A percentile compares a stretch with the other conserved stretches of the same genome.
These are phyloP conservation scores for Gouania willdenowi DNA, from an alignment of 2,797 vertebrate genomes.

Conservation along the genomic window DNA sequence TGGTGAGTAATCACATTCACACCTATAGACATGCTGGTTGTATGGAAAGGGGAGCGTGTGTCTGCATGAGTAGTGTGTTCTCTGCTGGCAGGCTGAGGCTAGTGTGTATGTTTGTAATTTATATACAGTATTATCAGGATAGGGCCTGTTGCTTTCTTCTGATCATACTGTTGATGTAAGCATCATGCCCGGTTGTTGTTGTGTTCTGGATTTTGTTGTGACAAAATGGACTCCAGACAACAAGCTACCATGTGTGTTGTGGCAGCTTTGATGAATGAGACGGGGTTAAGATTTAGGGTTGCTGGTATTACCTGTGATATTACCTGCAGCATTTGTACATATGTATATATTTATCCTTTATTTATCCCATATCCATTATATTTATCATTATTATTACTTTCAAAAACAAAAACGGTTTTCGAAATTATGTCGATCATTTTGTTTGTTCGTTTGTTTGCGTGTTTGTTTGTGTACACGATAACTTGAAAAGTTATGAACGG, in stretches of 20 bases:
- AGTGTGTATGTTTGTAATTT: conserved; percentile 54
- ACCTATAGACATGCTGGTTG: conserved; percentile 62
- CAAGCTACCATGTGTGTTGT: not conserved
- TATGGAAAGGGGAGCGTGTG: conserved; percentile 37
- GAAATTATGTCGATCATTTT: no score
- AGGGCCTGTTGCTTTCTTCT: conserved; percentile 45
- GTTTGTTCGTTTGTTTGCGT: no score
- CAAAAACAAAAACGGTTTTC: no score
- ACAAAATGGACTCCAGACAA: conserved; percentile 1
- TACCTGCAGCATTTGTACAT: no score
- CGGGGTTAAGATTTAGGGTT: no score
- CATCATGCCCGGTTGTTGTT: conserved; percentile 6
- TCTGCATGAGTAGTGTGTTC: conserved; percentile 15
- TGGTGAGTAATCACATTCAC: conserved; percentile 71
- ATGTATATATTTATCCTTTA: no score
- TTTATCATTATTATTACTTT: no score
- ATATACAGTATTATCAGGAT: conserved; percentile 42
- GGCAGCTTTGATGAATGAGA: no score
- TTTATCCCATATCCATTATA: no score
- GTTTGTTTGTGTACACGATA: no score
- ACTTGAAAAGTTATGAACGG: no score
- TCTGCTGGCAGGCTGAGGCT: conserved; percentile 1
- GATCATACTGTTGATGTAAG: conserved; percentile 16
- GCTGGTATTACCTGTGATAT: no score
- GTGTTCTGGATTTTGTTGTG: not conserved